Evolutionary conservation across 1,140 invertebrate genomes (phyloP).

Genomic region (Belonocnema kinseyi): DNA sequence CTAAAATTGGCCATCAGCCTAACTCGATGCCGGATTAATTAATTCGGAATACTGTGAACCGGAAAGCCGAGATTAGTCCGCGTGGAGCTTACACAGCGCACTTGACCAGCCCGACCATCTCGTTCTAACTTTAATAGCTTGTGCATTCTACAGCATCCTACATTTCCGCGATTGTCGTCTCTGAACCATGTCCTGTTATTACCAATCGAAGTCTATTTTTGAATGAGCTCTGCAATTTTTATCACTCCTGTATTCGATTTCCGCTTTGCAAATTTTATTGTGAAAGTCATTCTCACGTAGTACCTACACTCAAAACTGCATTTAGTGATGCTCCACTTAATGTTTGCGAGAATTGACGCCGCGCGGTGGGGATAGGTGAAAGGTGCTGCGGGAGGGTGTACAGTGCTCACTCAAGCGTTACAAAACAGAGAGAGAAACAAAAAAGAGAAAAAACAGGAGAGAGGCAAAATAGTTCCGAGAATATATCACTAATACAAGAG

Average conservation of each 20-base stretch:
- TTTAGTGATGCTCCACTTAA: no score
- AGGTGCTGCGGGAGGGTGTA: no score
- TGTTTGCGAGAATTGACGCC: no score
- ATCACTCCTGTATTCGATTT: conserved; percentile 2
- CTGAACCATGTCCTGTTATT: conserved; percentile 20
- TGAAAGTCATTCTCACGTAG: not conserved
- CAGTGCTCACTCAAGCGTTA: no score
- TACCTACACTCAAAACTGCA: no score
- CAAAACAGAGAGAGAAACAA: no score
- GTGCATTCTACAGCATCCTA: conserved; percentile 6
- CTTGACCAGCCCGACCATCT: conserved; percentile 18
- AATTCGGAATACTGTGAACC: conserved; percentile 64
- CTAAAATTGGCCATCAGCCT: conserved; percentile 63
- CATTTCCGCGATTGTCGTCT: conserved; percentile 11
- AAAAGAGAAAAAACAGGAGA: no score
- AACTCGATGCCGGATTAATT: conserved; percentile 65
- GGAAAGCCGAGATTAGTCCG: conserved; percentile 60
- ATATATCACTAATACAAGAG: no score
- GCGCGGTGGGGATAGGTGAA: no score
- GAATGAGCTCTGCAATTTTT: not conserved
- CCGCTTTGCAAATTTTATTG: conserved; percentile 10
- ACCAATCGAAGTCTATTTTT: conserved; percentile 11
- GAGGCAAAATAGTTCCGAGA: no score
- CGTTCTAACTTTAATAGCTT: conserved; percentile 36
- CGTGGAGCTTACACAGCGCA: conserved; percentile 40